A percentile compares a stretch with the other conserved stretches of the same genome.
These are phyloP conservation scores for Spermophilus dauricus DNA, from an alignment of 2,113 vertebrate genomes.

Conservation along the genomic window DNA sequence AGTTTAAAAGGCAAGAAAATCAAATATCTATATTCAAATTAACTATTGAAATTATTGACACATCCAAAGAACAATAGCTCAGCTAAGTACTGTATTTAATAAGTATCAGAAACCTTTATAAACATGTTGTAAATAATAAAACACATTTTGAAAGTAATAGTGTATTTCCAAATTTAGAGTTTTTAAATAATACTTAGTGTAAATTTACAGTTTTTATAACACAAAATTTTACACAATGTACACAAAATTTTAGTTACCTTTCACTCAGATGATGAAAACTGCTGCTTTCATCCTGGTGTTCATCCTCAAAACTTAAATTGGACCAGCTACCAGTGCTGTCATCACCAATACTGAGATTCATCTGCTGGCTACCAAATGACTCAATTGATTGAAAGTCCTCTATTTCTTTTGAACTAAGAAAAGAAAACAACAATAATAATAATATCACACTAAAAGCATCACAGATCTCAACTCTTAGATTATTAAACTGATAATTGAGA, in stretches of 20 bases:
- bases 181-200: background rate
- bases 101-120: slow-evolving; percentile 32
- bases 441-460: slow-evolving; percentile 68
- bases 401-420: slow-evolving; percentile 90
- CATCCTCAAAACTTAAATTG: slow-evolving; percentile 98
- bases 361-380: slow-evolving; percentile 94
- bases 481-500: slow-evolving; percentile 18
- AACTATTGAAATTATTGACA: background rate
- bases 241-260: slow-evolving; percentile 90
- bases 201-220: background rate
- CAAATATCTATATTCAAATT: background rate
- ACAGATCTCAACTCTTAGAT: slow-evolving; percentile 33
- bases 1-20: slow-evolving; percentile 29
- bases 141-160: background rate
- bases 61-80: background rate
- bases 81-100: background rate
- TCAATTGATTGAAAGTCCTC: slow-evolving; percentile 92
- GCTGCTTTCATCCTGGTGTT: slow-evolving; percentile 97
- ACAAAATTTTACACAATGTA: background rate
- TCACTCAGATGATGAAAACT: slow-evolving; percentile 99
- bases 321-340: slow-evolving; percentile 99
- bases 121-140: slow-evolving; percentile 15
- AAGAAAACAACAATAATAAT: slow-evolving; percentile 32
- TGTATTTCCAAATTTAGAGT: slow-evolving; percentile 37
- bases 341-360: slow-evolving; percentile 95